Evolutionary conservation across 1,140 invertebrate genomes (phyloP).

Genomic region (Oryzaephilus surinamensis): DNA sequence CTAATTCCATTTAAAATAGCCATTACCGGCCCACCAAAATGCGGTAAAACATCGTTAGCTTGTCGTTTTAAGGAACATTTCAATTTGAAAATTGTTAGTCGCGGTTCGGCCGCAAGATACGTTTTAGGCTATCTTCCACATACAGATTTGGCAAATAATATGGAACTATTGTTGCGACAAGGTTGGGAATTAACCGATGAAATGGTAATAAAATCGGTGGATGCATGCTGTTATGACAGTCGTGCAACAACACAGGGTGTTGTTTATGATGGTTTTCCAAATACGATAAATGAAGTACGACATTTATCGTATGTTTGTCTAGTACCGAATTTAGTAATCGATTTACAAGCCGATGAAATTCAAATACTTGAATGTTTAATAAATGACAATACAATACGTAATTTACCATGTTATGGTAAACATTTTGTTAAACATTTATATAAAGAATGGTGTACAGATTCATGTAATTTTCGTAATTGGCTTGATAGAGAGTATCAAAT

Average conservation of each 20-base stretch:
- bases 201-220: constrained; percentile 38
- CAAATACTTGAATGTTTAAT: too few species aligned
- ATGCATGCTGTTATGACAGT: constrained; percentile 38
- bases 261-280: constrained; percentile 47
- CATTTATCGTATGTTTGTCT: constrained; percentile 38
- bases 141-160: constrained; percentile 36
- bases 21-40: constrained; percentile 74
- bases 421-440: constrained; percentile 37
- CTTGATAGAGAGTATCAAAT: constrained; percentile 43
- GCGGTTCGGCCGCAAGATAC: constrained; percentile 39
- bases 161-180: constrained; percentile 30
- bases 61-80: constrained; percentile 39
- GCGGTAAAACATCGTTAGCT: constrained; percentile 66
- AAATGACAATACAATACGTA: constrained; percentile 23
- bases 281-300: constrained; percentile 36
- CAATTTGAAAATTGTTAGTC: constrained; percentile 40
- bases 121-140: constrained; percentile 38
- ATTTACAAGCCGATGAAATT: constrained; percentile 36
- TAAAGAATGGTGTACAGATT: constrained; percentile 33
- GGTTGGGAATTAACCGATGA: constrained; percentile 36
- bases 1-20: constrained; percentile 56
- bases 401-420: constrained; percentile 33
- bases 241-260: constrained; percentile 39
- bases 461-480: constrained; percentile 36
- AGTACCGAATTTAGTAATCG: constrained; percentile 42